Conservation (phyloP, 2,797 vertebrate species). For the Harpagifer antarcticus region DNA sequence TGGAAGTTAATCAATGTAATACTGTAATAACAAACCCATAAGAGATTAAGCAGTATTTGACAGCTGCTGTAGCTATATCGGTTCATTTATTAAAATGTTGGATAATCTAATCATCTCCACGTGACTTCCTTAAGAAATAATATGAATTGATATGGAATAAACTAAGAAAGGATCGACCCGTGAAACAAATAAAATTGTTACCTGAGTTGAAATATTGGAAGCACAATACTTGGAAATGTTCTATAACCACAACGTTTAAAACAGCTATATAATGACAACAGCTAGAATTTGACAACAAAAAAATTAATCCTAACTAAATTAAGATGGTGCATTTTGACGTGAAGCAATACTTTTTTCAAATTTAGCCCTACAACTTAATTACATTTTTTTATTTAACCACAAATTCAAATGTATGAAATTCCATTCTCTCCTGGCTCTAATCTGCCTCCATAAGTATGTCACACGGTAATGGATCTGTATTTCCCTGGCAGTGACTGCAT, state of each 20-base stretch:
- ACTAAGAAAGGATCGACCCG: background rate
- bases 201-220: too few species aligned
- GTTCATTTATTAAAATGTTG: background rate
- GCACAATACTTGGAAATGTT: too few species aligned
- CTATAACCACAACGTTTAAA: too few species aligned
- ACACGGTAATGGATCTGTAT: conserved; percentile 34
- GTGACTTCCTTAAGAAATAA: background rate
- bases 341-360: background rate
- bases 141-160: background rate
- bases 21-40: background rate
- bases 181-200: background rate
- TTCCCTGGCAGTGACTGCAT: background rate
- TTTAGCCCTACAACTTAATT: background rate
- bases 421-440: conserved; percentile 18
- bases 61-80: background rate
- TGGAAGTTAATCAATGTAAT: background rate
- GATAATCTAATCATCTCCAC: background rate
- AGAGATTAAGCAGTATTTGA: background rate
- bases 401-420: conserved; percentile 20
- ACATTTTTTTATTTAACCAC: background rate
- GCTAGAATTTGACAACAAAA: too few species aligned
- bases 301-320: background rate
- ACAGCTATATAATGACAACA: too few species aligned
- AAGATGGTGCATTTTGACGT: conserved; percentile 2
- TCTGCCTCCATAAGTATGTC: conserved; percentile 28